A percentile compares a stretch with the other conserved stretches of the same genome.
Conservation (phyloP, 2,888 invertebrate genomes). For the Pterostichus niger region DNA sequence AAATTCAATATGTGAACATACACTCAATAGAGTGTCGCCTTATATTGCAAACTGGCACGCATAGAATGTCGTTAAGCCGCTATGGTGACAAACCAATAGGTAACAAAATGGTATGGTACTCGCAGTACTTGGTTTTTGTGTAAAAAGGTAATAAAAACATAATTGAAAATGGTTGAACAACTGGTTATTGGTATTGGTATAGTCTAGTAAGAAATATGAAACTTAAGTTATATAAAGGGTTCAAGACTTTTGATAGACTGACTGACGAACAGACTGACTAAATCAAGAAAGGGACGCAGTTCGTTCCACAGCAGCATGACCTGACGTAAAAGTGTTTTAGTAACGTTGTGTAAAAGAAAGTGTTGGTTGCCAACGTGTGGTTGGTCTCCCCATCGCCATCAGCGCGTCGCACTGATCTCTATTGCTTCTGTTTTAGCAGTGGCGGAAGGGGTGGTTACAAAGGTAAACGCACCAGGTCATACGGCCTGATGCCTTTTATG, state of each 20-base stretch:
- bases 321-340: constrained; percentile 63
- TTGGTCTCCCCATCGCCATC: constrained; percentile 68
- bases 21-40: constrained; percentile 21
- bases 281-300: constrained; percentile 35
- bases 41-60: constrained; percentile 37
- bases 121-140: constrained; percentile 25
- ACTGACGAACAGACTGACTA: constrained; percentile 59
- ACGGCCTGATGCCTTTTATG: constrained; percentile 86
- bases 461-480: constrained; percentile 94
- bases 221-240: constrained; percentile 26
- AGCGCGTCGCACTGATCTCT: constrained; percentile 82
- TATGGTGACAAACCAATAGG: constrained; percentile 17
- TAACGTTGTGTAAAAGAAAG: constrained; percentile 65
- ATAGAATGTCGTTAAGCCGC: constrained; percentile 27
- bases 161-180: constrained; percentile 23
- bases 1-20: constrained; percentile 21
- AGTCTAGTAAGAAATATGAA: constrained; percentile 1
- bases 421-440: constrained; percentile 93
- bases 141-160: constrained; percentile 31
- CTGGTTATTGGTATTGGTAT: constrained; percentile 46
- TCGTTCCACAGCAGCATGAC: constrained; percentile 62
- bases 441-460: constrained; percentile 98
- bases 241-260: constrained; percentile 51
- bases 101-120: constrained; percentile 25
- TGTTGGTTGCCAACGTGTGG: constrained; percentile 67